A percentile compares a stretch with the other conserved stretches of the same genome.
These are phyloP conservation scores for Porphyrio hochstetteri DNA, from an alignment of 2,113 vertebrate genomes.

Conservation along the genomic window DNA sequence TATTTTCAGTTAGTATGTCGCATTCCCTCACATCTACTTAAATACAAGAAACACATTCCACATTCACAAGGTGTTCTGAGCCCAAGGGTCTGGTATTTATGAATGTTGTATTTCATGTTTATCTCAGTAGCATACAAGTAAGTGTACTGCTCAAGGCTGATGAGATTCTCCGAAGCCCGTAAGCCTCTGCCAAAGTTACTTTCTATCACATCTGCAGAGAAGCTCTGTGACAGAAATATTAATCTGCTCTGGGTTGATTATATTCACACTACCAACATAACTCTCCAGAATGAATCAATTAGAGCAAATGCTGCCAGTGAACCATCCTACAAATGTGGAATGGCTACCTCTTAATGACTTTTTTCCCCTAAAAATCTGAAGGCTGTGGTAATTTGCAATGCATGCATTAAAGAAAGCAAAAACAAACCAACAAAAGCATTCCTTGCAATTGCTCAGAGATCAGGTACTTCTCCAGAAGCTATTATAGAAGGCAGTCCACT, in stretches of 20 bases:
- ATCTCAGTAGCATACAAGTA: slow-evolving; percentile 40
- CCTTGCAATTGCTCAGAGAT: neutral
- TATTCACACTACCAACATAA: slow-evolving; percentile 8
- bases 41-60: neutral
- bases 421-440: neutral
- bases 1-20: neutral
- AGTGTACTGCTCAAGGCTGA: slow-evolving; percentile 36
- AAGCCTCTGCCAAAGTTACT: slow-evolving; percentile 28
- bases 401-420: neutral
- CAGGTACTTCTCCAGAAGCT: neutral
- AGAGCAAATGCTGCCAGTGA: neutral
- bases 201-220: slow-evolving; percentile 45
- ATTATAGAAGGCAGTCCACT: neutral
- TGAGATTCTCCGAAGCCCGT: neutral
- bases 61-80: slow-evolving; percentile 28
- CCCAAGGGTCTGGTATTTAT: slow-evolving; percentile 46
- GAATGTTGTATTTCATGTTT: slow-evolving; percentile 63
- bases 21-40: neutral
- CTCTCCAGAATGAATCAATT: slow-evolving; percentile 56
- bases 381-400: neutral
- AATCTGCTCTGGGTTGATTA: slow-evolving; percentile 22
- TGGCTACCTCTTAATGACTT: neutral
- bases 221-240: slow-evolving; percentile 56
- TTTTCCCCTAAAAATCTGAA: neutral
- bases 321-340: neutral